Evolutionary conservation across 2,113 vertebrate species (phyloP), one percentile per base, ranked within the genome.

Genomic region (Anseranas semipalmata): DNA sequence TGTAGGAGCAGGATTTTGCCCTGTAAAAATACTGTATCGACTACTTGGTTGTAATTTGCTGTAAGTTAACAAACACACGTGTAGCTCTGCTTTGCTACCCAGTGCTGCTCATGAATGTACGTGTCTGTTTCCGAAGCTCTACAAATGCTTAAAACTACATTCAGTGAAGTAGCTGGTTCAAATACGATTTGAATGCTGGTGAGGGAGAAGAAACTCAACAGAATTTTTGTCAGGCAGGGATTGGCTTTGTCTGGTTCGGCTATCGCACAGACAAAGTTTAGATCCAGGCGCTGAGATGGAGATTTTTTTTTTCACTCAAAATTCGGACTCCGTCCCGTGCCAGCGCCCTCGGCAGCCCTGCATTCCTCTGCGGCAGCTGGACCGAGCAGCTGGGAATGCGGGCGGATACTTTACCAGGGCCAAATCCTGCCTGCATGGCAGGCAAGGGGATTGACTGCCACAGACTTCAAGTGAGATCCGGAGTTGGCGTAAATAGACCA

Each of bases 321-420:
- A 88, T 21, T 58, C 2, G 43, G 80, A 4, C 27, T 52, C 37
- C 1, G 0, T 30, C 30, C 87, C 18, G 2, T 45, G 86, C 65
- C 91, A 93, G 88, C 2, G 7, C 56, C 90, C 79, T 41, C 7
- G 1, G 77, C 89, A 78, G 90, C 62, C 39, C 76, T 8, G 6
- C 90, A 39, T 95, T 96, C 91, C 96, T 63, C 30, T 0, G 46
- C 0, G 52, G 95, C 92, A 92, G 95, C 91, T 96, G 92, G 53
- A n/a, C 75, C 8, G 3, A 37, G 83, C 96, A 97, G 96, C 96
- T 96, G 96, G 91, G 94, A 97, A 97, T 95, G 95, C 88, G 20
- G 82, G 53, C 17, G 2, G 70, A 76, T 94, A 7, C 77, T 81
- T 43, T 33, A 21, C 10, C 1, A 1, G 72, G 87, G 85, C 90